Evolutionary conservation across 2,888 invertebrate genomes (phyloP).

Genomic region (Platycheirus albimanus): DNA sequence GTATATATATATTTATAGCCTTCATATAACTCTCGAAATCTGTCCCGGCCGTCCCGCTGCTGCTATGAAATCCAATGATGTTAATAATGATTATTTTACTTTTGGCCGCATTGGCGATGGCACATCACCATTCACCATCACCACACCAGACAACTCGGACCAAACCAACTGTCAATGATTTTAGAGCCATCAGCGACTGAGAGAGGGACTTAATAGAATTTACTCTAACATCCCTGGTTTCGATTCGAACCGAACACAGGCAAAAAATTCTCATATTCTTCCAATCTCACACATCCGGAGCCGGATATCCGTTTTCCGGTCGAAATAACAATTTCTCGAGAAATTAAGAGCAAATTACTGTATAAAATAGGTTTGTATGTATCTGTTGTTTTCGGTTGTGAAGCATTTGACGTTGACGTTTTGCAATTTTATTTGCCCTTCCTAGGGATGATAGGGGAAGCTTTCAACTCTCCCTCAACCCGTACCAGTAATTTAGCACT

Average conservation of each 20-base stretch:
- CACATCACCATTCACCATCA: too few species aligned
- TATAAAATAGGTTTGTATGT: constrained; percentile 17
- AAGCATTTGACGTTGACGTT: constrained; percentile 38
- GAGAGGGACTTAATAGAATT: constrained; percentile 23
- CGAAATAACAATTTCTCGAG: constrained; percentile 60
- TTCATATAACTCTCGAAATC: too few species aligned
- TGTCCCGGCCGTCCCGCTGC: too few species aligned
- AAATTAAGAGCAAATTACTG: constrained; percentile 61
- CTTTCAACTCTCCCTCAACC: constrained; percentile 19
- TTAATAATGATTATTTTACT: constrained; percentile 32
- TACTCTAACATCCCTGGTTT: constrained; percentile 40
- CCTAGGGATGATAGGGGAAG: constrained; percentile 15
- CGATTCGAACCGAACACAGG: not conserved
- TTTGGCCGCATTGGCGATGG: constrained; percentile 50
- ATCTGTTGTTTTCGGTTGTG: constrained; percentile 14
- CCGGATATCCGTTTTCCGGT: constrained; percentile 67
- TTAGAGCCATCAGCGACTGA: constrained; percentile 7
- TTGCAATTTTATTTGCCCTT: constrained; percentile 31
- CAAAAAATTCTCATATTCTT: constrained; percentile 17
- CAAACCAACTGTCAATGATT: constrained; percentile 26
- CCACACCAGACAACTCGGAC: not conserved
- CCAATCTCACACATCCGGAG: constrained; percentile 36
- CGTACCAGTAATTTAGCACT: constrained; percentile 22
- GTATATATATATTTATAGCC: too few species aligned
- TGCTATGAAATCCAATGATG: constrained; percentile 22